These are phyloP conservation scores for Phenganax subtilis DNA, from an alignment of 92 coral and sea anemone genomes.

Conservation along the genomic window DNA sequence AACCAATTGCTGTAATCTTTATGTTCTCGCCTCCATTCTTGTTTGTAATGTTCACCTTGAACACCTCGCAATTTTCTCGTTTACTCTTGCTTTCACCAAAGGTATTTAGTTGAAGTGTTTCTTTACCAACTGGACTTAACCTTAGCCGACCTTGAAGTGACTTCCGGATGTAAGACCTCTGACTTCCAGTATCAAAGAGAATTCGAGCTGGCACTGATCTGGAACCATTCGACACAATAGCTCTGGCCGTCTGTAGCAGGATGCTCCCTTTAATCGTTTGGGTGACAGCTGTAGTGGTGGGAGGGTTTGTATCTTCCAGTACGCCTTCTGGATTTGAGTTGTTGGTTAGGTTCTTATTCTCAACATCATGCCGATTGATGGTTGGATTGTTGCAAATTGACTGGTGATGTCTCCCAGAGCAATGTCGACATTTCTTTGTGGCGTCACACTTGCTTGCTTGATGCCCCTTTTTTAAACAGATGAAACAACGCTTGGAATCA, in stretches of 20 bases:
- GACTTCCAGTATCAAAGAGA: background rate
- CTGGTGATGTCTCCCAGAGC: constrained; percentile 27
- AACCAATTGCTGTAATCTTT: background rate
- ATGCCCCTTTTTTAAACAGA: constrained; percentile 15
- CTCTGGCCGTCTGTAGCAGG: constrained; percentile 32
- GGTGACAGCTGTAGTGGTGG: constrained; percentile 10
- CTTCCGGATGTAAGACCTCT: background rate
- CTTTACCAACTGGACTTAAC: background rate
- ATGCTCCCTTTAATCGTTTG: constrained; percentile 15
- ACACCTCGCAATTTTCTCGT: constrained; percentile 15
- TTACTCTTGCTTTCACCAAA: background rate
- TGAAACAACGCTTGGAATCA: constrained; percentile 29
- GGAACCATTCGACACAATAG: constrained; percentile 19
- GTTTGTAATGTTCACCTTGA: constrained; percentile 4
- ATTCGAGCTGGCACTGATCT: constrained; percentile 24
- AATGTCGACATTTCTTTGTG: constrained; percentile 25
- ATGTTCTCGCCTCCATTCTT: constrained; percentile 10
- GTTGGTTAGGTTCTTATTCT: background rate
- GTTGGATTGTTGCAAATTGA: constrained; percentile 6
- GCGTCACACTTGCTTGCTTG: constrained; percentile 10
- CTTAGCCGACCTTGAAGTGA: constrained; percentile 5
- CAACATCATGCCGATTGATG: background rate
- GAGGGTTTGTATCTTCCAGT: constrained; percentile 1
- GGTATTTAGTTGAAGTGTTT: background rate
- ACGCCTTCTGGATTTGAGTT: background rate